Conservation (phyloP, 2,113 vertebrate species). For the Craseonycteris thonglongyai region DNA sequence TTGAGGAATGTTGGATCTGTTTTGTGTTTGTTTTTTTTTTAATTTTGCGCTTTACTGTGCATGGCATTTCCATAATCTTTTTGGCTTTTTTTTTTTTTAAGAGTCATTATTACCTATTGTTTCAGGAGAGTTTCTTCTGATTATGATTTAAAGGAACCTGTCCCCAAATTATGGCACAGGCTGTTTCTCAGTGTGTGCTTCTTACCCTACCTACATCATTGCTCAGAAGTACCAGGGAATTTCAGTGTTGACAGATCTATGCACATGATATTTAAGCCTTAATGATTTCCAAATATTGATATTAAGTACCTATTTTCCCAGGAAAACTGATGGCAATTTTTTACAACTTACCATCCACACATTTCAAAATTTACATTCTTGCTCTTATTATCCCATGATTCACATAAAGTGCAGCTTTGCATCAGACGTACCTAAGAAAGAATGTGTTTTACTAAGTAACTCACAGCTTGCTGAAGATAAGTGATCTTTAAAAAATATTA, state of each 20-base stretch:
- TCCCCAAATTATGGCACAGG: neutral
- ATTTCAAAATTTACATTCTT: neutral
- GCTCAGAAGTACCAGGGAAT: constrained; percentile 37
- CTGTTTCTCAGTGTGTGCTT: neutral
- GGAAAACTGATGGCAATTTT: constrained; percentile 36
- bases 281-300: constrained; percentile 50
- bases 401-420: neutral
- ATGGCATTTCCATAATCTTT: neutral
- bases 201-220: neutral
- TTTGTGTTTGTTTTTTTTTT: too few relatives aligned
- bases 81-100: neutral
- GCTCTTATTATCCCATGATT: neutral
- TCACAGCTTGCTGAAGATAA: neutral
- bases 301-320: constrained; percentile 33
- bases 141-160: neutral
- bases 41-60: neutral
- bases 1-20: neutral
- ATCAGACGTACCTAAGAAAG: neutral
- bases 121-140: neutral
- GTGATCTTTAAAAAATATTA: neutral
- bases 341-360: neutral
- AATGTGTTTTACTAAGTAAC: neutral
- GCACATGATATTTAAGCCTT: constrained; percentile 28
- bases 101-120: neutral
- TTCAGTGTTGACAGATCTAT: constrained; percentile 5